Evolutionary conservation across 1,140 invertebrate species (phyloP).

Genomic region (Caenorhabditis remanei): DNA sequence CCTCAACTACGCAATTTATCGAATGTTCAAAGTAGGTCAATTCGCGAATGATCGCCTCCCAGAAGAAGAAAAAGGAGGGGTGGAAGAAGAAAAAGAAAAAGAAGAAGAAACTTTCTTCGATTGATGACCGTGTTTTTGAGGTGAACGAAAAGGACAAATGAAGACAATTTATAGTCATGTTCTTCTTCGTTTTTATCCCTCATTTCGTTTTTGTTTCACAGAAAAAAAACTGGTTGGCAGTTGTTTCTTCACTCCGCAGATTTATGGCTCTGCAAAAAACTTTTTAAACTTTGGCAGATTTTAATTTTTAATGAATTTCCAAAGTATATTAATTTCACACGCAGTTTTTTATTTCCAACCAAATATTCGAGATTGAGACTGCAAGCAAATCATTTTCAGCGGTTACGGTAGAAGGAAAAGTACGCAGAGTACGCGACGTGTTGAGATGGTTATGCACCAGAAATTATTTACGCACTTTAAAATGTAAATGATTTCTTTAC

Average conservation of each 20-base stretch:
- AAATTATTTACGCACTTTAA: no score
- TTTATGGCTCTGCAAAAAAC: no score
- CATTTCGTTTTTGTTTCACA: background rate
- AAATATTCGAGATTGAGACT: no score
- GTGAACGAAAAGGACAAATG: slow-evolving; percentile 16
- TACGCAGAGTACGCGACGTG: no score
- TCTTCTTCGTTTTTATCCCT: background rate
- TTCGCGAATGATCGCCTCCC: slow-evolving; percentile 32
- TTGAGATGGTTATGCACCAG: no score
- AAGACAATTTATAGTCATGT: slow-evolving; percentile 4
- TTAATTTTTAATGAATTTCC: no score
- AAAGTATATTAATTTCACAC: no score
- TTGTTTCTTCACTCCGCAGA: background rate
- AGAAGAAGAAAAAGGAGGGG: background rate
- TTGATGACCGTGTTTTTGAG: slow-evolving; percentile 51
- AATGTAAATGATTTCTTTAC: no score
- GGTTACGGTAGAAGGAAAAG: no score
- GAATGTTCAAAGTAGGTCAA: slow-evolving; percentile 35
- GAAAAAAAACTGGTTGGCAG: background rate
- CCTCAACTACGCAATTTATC: slow-evolving; percentile 12
- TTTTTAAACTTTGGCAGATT: no score
- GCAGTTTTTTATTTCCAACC: no score
- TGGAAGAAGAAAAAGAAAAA: slow-evolving; percentile 6
- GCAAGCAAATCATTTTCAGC: no score
- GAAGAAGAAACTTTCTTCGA: slow-evolving; percentile 24